Evolutionary conservation across 2,888 invertebrate genomes (phyloP).

Genomic region (Laothoe populi): DNA sequence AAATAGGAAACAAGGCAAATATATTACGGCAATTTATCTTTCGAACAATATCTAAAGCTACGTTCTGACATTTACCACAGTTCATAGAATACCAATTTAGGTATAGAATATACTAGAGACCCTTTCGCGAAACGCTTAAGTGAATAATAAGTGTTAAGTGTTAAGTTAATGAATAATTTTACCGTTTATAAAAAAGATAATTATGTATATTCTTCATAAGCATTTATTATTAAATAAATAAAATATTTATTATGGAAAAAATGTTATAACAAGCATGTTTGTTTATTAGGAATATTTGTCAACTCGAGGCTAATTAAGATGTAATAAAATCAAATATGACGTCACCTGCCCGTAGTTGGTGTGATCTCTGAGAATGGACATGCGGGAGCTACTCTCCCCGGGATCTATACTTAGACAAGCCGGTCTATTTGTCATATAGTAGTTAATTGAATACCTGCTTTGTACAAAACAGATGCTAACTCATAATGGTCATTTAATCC

Average conservation of each 20-base stretch:
- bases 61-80: slow-evolving; percentile 28
- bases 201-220: no score
- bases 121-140: background rate
- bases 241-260: no score
- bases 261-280: no score
- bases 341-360: no score
- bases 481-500: background rate
- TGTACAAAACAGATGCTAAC: background rate
- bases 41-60: slow-evolving; percentile 26
- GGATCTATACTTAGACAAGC: background rate
- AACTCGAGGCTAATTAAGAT: no score
- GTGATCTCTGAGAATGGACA: no score
- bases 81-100: slow-evolving; percentile 19
- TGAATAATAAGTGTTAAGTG: no score
- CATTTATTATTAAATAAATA: no score
- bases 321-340: no score
- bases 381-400: no score
- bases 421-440: background rate
- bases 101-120: background rate
- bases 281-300: no score
- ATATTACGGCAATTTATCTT: slow-evolving; percentile 28
- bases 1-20: slow-evolving; percentile 14
- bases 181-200: no score
- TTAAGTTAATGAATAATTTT: background rate
- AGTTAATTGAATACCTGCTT: background rate